Evolutionary conservation across 2,888 invertebrate species (phyloP).

Genomic region (Callyntrura sp.): DNA sequence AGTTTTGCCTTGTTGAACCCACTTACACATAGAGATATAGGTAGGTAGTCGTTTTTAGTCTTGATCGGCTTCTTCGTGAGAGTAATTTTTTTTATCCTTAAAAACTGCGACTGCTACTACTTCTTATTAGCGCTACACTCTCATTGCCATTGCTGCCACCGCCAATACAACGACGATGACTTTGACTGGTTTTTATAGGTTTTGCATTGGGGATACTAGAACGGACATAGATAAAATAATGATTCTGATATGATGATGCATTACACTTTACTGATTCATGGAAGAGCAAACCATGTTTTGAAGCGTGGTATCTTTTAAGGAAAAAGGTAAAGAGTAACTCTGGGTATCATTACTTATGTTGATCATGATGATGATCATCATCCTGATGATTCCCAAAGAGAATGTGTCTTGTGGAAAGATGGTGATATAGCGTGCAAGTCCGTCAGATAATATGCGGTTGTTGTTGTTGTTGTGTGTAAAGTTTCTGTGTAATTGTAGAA

Average conservation of each 20-base stretch:
- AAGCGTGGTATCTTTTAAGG: not conserved
- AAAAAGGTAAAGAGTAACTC: no score
- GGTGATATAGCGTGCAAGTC: no score
- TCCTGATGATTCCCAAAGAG: not conserved
- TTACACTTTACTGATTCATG: constrained; percentile 57
- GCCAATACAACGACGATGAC: not conserved
- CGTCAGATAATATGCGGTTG: no score
- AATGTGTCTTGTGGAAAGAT: not conserved
- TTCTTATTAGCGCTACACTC: no score
- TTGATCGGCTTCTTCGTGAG: constrained; percentile 14
- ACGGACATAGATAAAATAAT: constrained; percentile 62
- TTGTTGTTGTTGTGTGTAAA: not conserved
- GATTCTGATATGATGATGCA: constrained; percentile 12
- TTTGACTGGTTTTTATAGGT: not conserved
- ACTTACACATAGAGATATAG: not conserved
- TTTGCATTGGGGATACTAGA: constrained; percentile 73
- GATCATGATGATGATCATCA: not conserved
- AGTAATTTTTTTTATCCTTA: constrained; percentile 8
- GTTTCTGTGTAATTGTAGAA: constrained; percentile 16
- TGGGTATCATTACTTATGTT: not conserved
- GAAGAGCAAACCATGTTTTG: constrained; percentile 12
- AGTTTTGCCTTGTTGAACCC: constrained; percentile 40
- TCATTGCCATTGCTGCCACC: not conserved
- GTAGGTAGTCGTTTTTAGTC: no score
- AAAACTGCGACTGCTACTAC: not conserved